phyloP scores from a whole-genome alignment of 2,113 vertebrate genomes.

The Malurus cyaneus region DNA sequence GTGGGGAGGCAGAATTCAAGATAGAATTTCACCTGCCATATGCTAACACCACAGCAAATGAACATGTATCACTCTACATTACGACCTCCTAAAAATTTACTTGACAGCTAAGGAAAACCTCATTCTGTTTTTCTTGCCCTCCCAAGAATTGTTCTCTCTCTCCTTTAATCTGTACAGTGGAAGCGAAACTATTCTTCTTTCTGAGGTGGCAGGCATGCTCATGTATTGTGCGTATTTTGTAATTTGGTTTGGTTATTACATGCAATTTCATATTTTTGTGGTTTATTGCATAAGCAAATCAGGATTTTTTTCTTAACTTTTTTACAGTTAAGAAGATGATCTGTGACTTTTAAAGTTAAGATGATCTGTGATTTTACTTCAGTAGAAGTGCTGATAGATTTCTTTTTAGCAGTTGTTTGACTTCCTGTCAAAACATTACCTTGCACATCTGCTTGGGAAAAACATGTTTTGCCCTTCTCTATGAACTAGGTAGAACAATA shows the following conservation, averaged over 20 bases:
- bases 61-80: background rate
- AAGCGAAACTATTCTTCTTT: background rate
- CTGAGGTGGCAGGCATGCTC: background rate
- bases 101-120: background rate
- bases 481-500: background rate
- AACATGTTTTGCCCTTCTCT: background rate
- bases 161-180: background rate
- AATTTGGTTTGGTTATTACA: background rate
- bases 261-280: background rate
- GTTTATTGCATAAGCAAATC: background rate
- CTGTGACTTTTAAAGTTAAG: background rate
- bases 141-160: background rate
- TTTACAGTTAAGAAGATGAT: background rate
- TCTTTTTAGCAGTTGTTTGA: background rate
- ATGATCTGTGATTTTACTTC: background rate
- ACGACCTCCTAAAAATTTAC: background rate
- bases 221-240: background rate
- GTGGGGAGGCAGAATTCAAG: background rate
- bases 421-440: background rate
- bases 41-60: background rate
- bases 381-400: background rate
- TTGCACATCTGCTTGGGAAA: background rate
- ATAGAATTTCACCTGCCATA: background rate
- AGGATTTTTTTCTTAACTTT: background rate
- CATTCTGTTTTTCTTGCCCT: background rate